Conservation (phyloP, 2,797 vertebrate species). For the Vipera ursinii region DNA sequence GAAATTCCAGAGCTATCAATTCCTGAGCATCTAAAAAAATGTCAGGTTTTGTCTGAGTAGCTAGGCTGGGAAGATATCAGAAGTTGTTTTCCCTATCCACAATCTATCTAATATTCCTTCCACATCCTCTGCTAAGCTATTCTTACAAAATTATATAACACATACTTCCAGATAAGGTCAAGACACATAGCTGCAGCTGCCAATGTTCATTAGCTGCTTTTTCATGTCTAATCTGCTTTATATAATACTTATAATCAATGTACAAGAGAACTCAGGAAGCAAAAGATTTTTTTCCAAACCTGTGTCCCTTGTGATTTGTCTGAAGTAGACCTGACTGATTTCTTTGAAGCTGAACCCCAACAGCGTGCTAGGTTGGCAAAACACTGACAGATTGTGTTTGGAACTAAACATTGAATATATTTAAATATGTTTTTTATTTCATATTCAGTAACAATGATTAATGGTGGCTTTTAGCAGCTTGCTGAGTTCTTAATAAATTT, state of each 20-base stretch:
- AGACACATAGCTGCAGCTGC: not conserved
- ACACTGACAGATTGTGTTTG: not conserved
- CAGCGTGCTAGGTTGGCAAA: not conserved
- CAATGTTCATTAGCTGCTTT: not conserved
- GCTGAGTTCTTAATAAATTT: conserved; percentile 10
- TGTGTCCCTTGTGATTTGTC: not conserved
- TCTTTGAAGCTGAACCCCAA: not conserved
- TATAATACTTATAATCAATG: not conserved
- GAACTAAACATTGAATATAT: not conserved
- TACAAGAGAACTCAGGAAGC: not conserved
- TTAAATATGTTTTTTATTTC: conserved; percentile 13
- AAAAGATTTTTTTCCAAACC: not conserved
- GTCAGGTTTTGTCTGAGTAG: not conserved
- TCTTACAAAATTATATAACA: not conserved
- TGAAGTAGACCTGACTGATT: not conserved
- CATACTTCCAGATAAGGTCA: not conserved
- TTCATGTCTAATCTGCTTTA: not conserved
- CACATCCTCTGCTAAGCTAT: not conserved
- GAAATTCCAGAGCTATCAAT: not conserved
- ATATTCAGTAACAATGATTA: not conserved
- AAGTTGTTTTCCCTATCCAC: not conserved
- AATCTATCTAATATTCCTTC: not conserved
- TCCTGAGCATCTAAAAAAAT: not conserved
- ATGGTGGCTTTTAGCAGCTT: conserved; percentile 6
- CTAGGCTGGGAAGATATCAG: not conserved